Conservation (phyloP, 2,113 vertebrate genomes). For the Planiliza haematocheilus region DNA sequence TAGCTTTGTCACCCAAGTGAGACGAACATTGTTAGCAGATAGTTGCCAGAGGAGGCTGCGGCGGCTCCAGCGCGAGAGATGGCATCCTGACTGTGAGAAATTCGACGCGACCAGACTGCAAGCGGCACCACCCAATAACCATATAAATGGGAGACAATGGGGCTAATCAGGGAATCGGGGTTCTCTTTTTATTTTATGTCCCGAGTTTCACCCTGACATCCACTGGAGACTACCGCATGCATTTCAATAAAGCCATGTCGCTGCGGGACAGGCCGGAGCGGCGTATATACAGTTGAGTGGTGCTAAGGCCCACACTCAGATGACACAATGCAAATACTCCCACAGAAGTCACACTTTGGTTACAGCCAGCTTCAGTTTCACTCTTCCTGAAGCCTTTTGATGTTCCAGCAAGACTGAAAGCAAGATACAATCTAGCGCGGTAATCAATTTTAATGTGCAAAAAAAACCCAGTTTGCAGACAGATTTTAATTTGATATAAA, state of each 20-base stretch:
- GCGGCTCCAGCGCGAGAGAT: slow-evolving; percentile 69
- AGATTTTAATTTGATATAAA: slow-evolving; percentile 1
- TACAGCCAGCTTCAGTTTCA: slow-evolving; percentile 58
- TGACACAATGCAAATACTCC: slow-evolving; percentile 58
- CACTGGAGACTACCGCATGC: slow-evolving; percentile 57
- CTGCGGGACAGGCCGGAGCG: slow-evolving; percentile 33
- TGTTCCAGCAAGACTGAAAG: slow-evolving; percentile 31
- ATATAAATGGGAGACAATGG: slow-evolving; percentile 86
- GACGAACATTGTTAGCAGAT: slow-evolving; percentile 88
- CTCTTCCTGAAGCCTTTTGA: slow-evolving; percentile 61
- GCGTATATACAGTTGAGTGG: slow-evolving; percentile 38
- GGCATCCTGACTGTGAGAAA: slow-evolving; percentile 83
- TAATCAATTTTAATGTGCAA: no score
- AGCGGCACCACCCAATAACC: slow-evolving; percentile 83
- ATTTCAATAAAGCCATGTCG: slow-evolving; percentile 66
- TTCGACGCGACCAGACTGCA: slow-evolving; percentile 71
- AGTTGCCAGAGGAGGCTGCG: slow-evolving; percentile 84
- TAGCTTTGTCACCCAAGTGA: slow-evolving; percentile 87
- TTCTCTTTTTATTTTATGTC: slow-evolving; percentile 72
- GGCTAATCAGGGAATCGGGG: slow-evolving; percentile 80
- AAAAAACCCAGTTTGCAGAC: not conserved
- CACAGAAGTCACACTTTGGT: slow-evolving; percentile 69
- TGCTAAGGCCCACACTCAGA: slow-evolving; percentile 54
- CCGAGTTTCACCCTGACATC: slow-evolving; percentile 66
- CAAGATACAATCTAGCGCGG: not conserved